These are phyloP conservation scores for Heteromyza rotundicornis DNA, from an alignment of 2,888 invertebrate species.

Conservation along the genomic window DNA sequence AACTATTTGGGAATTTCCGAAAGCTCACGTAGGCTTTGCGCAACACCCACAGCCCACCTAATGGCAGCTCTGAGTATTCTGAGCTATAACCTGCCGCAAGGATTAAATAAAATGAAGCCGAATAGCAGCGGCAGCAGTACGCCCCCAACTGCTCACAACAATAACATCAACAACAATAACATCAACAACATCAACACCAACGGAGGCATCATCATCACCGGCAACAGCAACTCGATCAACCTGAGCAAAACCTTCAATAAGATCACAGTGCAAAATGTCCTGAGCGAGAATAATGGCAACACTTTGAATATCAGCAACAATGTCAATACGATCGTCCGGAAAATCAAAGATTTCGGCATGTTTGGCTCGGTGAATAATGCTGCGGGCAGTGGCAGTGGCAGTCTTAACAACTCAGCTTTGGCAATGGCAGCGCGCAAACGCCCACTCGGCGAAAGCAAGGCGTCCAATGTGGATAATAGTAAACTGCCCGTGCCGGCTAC, in stretches of 20 bases:
- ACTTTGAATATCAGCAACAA: slow-evolving; percentile 43
- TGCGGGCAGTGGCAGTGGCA: slow-evolving; percentile 24
- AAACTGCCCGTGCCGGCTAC: slow-evolving; percentile 28
- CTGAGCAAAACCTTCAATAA: slow-evolving; percentile 53
- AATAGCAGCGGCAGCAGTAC: slow-evolving; percentile 5
- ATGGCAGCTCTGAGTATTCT: slow-evolving; percentile 58
- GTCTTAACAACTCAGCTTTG: background rate
- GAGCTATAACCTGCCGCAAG: slow-evolving; percentile 50
- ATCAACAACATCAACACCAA: slow-evolving; percentile 18
- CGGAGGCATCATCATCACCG: slow-evolving; percentile 11
- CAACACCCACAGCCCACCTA: no score
- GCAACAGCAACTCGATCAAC: slow-evolving; percentile 21
- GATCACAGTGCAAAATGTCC: slow-evolving; percentile 56
- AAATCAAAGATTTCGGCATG: slow-evolving; percentile 61
- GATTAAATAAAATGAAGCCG: slow-evolving; percentile 41
- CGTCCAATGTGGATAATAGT: slow-evolving; percentile 31
- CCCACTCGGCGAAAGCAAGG: slow-evolving; percentile 36
- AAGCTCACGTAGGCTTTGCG: no score
- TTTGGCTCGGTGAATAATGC: slow-evolving; percentile 51
- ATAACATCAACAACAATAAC: slow-evolving; percentile 16
- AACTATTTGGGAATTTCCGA: no score
- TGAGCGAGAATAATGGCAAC: slow-evolving; percentile 51
- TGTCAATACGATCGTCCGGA: slow-evolving; percentile 57
- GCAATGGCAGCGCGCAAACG: slow-evolving; percentile 39
- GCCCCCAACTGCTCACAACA: background rate